phyloP scores from a whole-genome alignment of 1,140 invertebrate species.

The Dreissena rostriformis region DNA sequence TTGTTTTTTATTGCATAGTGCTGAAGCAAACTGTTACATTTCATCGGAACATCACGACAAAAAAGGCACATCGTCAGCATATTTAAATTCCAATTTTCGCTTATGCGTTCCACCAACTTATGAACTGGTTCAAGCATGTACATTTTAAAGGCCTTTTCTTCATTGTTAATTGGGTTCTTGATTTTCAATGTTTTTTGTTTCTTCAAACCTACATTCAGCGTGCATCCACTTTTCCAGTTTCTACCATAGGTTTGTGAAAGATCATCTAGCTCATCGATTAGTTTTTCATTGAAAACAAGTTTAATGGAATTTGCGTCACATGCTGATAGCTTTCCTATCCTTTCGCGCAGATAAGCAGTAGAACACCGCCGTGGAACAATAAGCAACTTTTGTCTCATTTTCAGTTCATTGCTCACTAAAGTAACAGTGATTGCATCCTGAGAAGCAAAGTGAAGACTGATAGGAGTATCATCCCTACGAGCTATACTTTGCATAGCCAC shows the following conservation, averaged over 20 bases:
- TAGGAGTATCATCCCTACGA: conserved; percentile 9
- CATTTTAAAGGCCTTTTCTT: conserved; percentile 36
- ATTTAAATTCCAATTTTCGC: conserved; percentile 16
- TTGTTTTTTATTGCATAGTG: conserved; percentile 46
- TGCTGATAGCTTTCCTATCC: conserved; percentile 13
- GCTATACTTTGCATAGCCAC: conserved; percentile 1
- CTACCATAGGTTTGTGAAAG: conserved; percentile 3
- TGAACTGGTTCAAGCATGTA: conserved; percentile 41
- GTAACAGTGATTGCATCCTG: conserved; percentile 17
- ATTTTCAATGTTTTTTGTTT: conserved; percentile 34
- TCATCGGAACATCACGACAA: conserved; percentile 18
- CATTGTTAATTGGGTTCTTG: conserved; percentile 9
- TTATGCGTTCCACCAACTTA: conserved; percentile 12
- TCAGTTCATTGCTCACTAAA: neutral
- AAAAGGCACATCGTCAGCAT: conserved; percentile 14
- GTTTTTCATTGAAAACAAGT: conserved; percentile 19
- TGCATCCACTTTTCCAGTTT: conserved; percentile 27
- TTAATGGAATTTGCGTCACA: conserved; percentile 33
- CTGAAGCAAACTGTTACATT: neutral
- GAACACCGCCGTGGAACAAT: conserved; percentile 19
- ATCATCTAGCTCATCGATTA: conserved; percentile 33
- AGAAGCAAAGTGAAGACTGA: conserved; percentile 16
- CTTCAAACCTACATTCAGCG: conserved; percentile 26
- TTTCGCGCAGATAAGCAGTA: neutral
- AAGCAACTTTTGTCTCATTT: conserved; percentile 24